A percentile compares a stretch with the other conserved stretches of the same genome.
These are phyloP conservation scores for Aspidiotus rigidus DNA, from an alignment of 2,888 invertebrate genomes.

Conservation along the genomic window DNA sequence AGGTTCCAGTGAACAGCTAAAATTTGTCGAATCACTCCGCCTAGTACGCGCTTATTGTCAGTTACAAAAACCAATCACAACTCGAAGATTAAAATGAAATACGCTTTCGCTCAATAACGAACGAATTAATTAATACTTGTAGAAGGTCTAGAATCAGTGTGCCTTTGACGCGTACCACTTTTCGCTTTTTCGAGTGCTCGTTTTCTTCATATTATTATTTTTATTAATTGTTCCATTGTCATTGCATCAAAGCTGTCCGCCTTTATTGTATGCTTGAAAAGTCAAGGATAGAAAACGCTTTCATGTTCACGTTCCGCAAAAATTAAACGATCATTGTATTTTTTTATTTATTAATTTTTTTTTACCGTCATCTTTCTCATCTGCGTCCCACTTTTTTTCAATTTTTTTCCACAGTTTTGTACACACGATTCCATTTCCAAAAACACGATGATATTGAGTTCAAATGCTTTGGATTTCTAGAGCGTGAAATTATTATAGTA, in stretches of 20 bases:
- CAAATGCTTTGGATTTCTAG: no score
- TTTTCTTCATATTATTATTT: no score
- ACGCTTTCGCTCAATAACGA: conserved; percentile 19
- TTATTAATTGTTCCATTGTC: no score
- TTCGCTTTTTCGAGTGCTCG: no score
- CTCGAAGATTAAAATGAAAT: conserved; percentile 28
- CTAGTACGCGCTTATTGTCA: neutral
- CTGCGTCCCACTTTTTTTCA: neutral
- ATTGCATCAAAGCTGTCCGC: no score
- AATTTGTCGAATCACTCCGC: neutral
- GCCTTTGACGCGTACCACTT: conserved; percentile 19
- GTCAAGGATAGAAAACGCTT: neutral
- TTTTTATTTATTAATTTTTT: neutral
- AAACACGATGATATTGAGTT: no score
- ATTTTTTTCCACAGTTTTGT: no score
- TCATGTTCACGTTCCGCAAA: neutral
- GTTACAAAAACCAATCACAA: conserved; percentile 21
- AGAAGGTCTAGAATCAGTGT: conserved; percentile 30
- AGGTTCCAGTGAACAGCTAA: no score
- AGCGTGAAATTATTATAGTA: no score
- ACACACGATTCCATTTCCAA: no score
- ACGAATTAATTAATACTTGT: conserved; percentile 21
- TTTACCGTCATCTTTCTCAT: neutral
- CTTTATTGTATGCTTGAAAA: neutral
- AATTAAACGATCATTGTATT: neutral